Base-by-base conservation (phyloP, 2,113 vertebrate species). In the Axis porcinus region DNA sequence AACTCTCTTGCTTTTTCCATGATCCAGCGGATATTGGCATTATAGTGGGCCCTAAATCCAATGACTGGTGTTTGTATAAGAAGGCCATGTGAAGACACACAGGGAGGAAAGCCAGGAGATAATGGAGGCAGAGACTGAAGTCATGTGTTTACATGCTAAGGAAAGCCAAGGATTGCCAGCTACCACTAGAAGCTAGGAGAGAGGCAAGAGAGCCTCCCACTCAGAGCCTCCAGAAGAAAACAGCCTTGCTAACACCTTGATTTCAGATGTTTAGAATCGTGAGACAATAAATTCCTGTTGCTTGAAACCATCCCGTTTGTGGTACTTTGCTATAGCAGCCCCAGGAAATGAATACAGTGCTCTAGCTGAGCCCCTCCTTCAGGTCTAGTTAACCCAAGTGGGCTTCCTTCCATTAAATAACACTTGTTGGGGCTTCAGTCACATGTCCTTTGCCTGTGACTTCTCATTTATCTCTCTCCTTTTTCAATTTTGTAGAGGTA, bases 391-490 rank as follows among this genome's bases (percentile, higher is more conserved):
- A 93, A 86, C 78, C 25, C 74, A 79, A 93, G 47, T 82, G 47
- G 33, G 30, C 16, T 89, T 95, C 91, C 43, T 91, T 54, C 83
- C 95, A 30, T 97, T 94, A 85, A 60, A 58, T 89, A 91, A 91
- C 40, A 95, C 64, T 87, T 86, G 43, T 89, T 84, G 92, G 88
- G 47, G 79, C 47, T 50, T 96, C 52, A 79, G 19, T 85, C 83
- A 58, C 58, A 76, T 91, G 90, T 70, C 45, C 82, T 95, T 86
- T 97, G 91, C 79, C 74, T 92, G 57, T 74, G 64, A 87, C 40
- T 94, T 93, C 81, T 96, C 70, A 95, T 81, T 95, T 87, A 62
- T 88, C n/a, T 83, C 54, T 89, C 58, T 83, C 60, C 62, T 93
- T 94, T 90, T 92, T 88, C 36, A 76, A 52, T 92, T 94, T 91